These are phyloP conservation scores for Drosophila picticornis DNA, from an alignment of 2,888 invertebrate species.

Conservation along the genomic window DNA sequence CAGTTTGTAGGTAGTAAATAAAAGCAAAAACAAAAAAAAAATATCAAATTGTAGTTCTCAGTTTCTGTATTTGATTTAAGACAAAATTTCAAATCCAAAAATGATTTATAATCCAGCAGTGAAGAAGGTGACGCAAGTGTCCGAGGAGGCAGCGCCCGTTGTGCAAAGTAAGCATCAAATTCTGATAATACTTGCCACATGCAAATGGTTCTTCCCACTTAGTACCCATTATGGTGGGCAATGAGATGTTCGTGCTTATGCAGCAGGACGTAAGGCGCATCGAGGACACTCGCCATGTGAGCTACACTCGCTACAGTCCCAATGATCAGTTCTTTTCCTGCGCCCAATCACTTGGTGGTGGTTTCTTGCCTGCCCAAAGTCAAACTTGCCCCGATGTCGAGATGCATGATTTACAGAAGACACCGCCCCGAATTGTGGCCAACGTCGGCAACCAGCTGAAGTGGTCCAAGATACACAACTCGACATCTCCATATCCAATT, in stretches of 20 bases:
- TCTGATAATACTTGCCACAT: not conserved
- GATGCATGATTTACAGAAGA: not conserved
- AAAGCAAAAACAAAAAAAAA: too few species aligned
- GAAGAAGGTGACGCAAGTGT: conserved; percentile 64
- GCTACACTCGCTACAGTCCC: conserved; percentile 60
- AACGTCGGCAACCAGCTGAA: conserved; percentile 50
- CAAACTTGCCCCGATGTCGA: not conserved
- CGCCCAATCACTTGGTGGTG: not conserved
- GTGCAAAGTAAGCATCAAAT: conserved; percentile 68
- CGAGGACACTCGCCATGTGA: conserved; percentile 74
- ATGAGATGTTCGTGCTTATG: conserved; percentile 71
- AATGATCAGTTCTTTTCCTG: conserved; percentile 41
- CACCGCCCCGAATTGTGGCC: conserved; percentile 15
- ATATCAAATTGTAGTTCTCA: not conserved
- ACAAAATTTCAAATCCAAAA: conserved; percentile 19
- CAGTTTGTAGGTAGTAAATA: not conserved
- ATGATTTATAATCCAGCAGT: conserved; percentile 40
- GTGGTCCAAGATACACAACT: conserved; percentile 63
- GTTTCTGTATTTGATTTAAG: not conserved
- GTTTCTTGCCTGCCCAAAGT: not conserved
- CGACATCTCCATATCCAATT: conserved; percentile 58
- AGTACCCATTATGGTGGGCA: conserved; percentile 80
- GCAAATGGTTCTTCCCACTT: not conserved
- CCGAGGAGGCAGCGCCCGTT: conserved; percentile 73
- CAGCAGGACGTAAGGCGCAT: conserved; percentile 82